Base-by-base conservation (phyloP, 1,140 invertebrate genomes). In the Triops longicaudatus region DNA sequence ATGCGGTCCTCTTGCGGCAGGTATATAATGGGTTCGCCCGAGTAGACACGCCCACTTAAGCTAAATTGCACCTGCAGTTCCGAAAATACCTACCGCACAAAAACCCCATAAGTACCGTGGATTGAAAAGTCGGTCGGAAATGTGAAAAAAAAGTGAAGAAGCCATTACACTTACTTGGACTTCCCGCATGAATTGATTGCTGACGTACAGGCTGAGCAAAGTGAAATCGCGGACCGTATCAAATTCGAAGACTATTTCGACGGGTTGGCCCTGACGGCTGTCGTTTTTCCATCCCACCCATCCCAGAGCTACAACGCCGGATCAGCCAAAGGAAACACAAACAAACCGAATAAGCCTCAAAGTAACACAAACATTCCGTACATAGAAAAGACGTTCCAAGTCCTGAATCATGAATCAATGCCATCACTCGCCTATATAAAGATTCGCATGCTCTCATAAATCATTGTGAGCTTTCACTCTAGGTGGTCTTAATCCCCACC, bases 241-340 rank as follows among this genome's bases (percentile, higher is more conserved):
- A 85, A 97, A 97, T 84, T 95, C 91, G 84, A 97, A 96, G 79
- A 90, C 90, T 79, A 94, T 89, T 80, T 92, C 91, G 0, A 92
- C 86, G 0, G 90, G 88, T 80, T 87, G 87, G 1, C 86, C 86
- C 22, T 86, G 84, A 14, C 89, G 86, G 1, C 88, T 88, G 80
- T 95, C 93, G 85, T 95, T 95, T 78, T 90, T 89, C 95, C 95
- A 97, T 0, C 95, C 95, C 10, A 97, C 92, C 95, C 95, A 97
- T 37, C 91, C 90, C 82, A 91, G 91, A 74, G 92, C 93, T 87
- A 84, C 4, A 75, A 74, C 26, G 75, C 76, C 75, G 76, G 72
- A 42, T 41, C 72, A 77, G 63, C 63, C 2, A 87, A 87, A 37
- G 31, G 31, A 86, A 43, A 50, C 63, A 75, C 43, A 75, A 75